Evolutionary conservation across 2,797 vertebrate species (phyloP), one percentile per base, ranked within the genome.

Genomic region (Cyprinella venusta): DNA sequence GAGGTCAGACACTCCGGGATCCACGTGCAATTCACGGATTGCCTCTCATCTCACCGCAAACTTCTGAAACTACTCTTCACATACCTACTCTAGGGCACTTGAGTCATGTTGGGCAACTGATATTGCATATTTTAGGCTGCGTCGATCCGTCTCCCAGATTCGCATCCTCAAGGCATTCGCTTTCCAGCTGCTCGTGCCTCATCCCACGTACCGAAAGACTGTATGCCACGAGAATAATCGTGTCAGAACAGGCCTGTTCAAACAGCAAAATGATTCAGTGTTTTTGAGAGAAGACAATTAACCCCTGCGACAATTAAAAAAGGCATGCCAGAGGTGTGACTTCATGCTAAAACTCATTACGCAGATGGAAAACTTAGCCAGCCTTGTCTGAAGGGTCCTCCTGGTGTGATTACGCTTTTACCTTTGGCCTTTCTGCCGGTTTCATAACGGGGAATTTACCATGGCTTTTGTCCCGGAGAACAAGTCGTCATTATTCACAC

Each of bases 1-100:
- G 92, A 93, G 94, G 94, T 95, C 94, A 94, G 93, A 92, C 83
- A 24, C 93, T 85, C 81, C 10, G 91, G 94, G 94, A 94, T 40
- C 93, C 93, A 93, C 88, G 92, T 91, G 92, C 92, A 92, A 91
- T 95, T 94, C 95, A 94, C 93, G 93, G 94, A 94, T 93, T 82
- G 48, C 13, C 76, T 50, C 54, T 83, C 64, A 69, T 77, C 64
- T 69, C 40, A 16, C 63, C 64, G 21, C 79, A 30, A 70, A 71
- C 68, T 80, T 33, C 38, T 21, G 67, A 45, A 77, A 63, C 59
- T 45, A 30, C 30, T 26, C 59, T 30, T 63, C 13, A 21, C 6
- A 63, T 30, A 30, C n/a, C n/a, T n/a, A n/a, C 59, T 63, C 59
- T 63, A 26, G 59, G 24, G 24, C 59, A 16, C 59, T 63, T 16